These are phyloP conservation scores for Eumerus sabulonum DNA, from an alignment of 2,888 invertebrate species.

Conservation along the genomic window DNA sequence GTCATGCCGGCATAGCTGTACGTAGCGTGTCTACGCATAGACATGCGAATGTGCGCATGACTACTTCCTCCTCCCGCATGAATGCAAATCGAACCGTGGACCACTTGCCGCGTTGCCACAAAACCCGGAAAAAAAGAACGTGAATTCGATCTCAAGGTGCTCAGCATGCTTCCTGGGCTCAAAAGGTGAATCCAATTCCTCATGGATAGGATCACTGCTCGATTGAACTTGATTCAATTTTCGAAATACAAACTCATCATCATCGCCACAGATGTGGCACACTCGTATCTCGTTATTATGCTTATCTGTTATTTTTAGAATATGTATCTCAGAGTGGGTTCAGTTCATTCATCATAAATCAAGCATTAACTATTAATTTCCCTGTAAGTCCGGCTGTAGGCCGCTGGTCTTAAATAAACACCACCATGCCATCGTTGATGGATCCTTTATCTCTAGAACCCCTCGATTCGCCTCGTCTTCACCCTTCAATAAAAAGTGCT, in stretches of 20 bases:
- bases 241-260: constrained; percentile 33
- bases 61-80: constrained; percentile 2
- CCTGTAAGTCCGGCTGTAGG: constrained; percentile 30
- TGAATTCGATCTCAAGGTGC: constrained; percentile 49
- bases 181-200: constrained; percentile 59
- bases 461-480: constrained; percentile 21
- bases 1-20: too few species aligned
- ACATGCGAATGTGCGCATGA: too few species aligned
- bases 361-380: constrained; percentile 68
- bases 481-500: constrained; percentile 42
- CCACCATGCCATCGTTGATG: constrained; percentile 6
- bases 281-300: constrained; percentile 48
- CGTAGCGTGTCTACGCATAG: too few species aligned
- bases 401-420: constrained; percentile 34
- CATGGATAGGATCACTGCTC: constrained; percentile 10
- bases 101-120: constrained; percentile 26
- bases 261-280: constrained; percentile 9
- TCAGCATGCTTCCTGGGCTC: constrained; percentile 45
- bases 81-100: constrained; percentile 24
- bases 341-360: constrained; percentile 68
- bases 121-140: constrained; percentile 22
- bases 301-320: constrained; percentile 66
- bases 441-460: constrained; percentile 25
- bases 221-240: constrained; percentile 56
- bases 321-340: constrained; percentile 52